Base-by-base conservation (phyloP, 2,113 vertebrate genomes). In the Oophaga pumilio region DNA sequence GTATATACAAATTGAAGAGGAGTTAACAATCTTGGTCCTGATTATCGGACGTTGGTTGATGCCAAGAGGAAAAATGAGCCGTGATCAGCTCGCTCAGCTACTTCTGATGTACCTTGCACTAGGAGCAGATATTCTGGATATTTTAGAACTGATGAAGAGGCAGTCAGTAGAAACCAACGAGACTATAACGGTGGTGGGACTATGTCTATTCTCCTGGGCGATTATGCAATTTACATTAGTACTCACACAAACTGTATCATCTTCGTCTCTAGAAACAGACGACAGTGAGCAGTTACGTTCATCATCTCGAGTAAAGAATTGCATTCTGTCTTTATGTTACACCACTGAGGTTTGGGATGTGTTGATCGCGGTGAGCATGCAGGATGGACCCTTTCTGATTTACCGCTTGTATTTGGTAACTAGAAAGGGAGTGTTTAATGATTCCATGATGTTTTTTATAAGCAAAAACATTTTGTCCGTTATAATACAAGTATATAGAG, bases 141-240 rank as follows among this genome's bases (percentile, higher is more conserved):
- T 95, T 53, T 94, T 95, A 15, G 93, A 94, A 84, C 93, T 94
- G 57, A 94, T 95, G 88, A 93, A 92, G 87, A 92, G 95, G 74
- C 90, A 92, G 0, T 89, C 93, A 81, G 92, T 95, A 33, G 91
- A 93, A 87, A 92, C 89, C 84, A 94, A 94, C 82, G 56, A 9
- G 28, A 76, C 17, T 0, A 89, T 94, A 2, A 89, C 95, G 49
- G 85, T 94, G 33, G 86, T 90, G 0, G 95, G 94, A 15, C 85
- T 95, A 50, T 89, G 90, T 17, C 93, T 96, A 49, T 95, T 95
- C 85, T 91, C 94, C 4, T 95, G 94, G 94, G 94, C 94, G 0
- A 91, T 95, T 85, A 92, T 95, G 91, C 95, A 95, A 89, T 95
- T 95, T 84, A 93, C 94, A 13, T 33, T 95, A 85, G 94, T 95